phyloP scores from a whole-genome alignment of 2,797 vertebrate species.

The Mormyrus hasselquistii region DNA sequence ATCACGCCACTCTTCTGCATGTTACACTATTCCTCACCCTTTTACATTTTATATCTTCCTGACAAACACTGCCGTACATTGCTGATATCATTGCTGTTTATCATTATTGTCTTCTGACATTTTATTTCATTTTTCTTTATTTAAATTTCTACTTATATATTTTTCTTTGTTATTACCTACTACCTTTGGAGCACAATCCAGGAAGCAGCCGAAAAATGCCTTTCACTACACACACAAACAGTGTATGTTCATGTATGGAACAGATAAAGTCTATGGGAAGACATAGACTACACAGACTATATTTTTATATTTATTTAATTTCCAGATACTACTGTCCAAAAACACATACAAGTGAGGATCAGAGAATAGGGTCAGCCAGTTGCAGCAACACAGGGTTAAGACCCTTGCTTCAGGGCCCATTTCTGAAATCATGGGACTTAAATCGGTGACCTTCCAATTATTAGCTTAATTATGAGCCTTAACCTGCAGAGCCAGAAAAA shows the following conservation, averaged over 20 bases:
- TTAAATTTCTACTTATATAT: not conserved
- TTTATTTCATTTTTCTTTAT: not conserved
- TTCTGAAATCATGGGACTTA: not conserved
- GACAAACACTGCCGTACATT: not conserved
- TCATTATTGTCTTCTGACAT: not conserved
- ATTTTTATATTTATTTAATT: not conserved
- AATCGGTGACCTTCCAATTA: not conserved
- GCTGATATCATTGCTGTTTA: not conserved
- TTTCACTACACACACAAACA: not conserved
- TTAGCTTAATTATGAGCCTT: not conserved
- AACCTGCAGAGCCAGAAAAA: not conserved
- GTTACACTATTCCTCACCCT: not conserved
- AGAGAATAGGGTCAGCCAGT: not conserved
- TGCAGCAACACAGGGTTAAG: not conserved
- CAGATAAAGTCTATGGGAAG: not conserved
- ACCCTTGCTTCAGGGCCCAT: not conserved
- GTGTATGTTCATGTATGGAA: not conserved
- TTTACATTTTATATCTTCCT: not conserved
- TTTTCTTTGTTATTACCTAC: not conserved
- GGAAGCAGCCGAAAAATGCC: not conserved
- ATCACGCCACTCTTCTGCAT: not conserved
- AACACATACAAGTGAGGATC: not conserved
- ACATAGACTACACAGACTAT: not conserved
- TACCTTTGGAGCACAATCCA: not conserved
- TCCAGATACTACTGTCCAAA: not conserved